Evolutionary conservation across 2,113 vertebrate species (phyloP), one percentile per base, ranked within the genome.

Genomic region (Ophthalmolycus amberensis): DNA sequence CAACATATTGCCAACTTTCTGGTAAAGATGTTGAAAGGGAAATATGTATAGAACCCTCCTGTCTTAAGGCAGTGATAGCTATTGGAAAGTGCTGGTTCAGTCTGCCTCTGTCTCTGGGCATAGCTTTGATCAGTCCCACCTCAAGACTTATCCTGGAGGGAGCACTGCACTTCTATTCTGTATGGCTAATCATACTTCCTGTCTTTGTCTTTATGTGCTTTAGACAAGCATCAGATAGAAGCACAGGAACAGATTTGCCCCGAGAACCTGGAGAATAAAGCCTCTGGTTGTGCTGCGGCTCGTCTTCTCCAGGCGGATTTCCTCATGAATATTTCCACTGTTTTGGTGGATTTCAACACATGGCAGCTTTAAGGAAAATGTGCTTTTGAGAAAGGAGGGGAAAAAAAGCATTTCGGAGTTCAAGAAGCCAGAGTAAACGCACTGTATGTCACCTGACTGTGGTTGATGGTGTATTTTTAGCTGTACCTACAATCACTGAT

Each of bases 111-210:
- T 94, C 94, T 94, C 90, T 93, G 93, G 94, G 95, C 95, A 75
- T 90, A 67, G 91, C 95, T 95, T 96, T 96, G 95, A 95, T 96
- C 95, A 94, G 89, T 86, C 80, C 86, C 77, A 92, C 94, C 95
- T 93, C 90, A 85, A 95, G 95, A 94, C 94, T 91, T 93, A 85
- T 95, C 94, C 94, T 94, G 85, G 90, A 94, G 95, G 92, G 91
- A 92, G 86, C 87, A 68, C 85, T 82, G 81, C 85, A 77, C 84
- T 91, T 74, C 85, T 85, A 90, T 91, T 92, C 92, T 94, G 86
- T 80, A 65, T 91, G 89, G 93, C 91, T 94, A 91, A 95, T 95
- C 93, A 93, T 50, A 89, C 90, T 93, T 93, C 90, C 90, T 91
- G 91, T 90, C 90, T 94, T 93, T 92, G 92, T 92, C 92, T 93